phyloP scores from a whole-genome alignment of 2,797 vertebrate species.

The Amazonetta brasiliensis region DNA sequence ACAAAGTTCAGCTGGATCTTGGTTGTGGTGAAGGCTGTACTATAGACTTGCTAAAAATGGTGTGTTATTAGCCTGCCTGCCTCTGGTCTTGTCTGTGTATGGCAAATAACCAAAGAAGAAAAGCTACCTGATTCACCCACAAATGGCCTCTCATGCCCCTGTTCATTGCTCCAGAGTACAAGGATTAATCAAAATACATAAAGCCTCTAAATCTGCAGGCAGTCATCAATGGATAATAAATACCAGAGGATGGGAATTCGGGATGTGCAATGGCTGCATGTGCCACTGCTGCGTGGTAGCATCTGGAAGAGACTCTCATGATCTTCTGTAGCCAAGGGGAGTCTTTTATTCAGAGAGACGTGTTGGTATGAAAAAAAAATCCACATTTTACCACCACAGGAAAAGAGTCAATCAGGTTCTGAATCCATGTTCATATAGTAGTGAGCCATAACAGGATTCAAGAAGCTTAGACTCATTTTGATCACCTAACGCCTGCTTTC shows the following conservation, averaged over 20 bases:
- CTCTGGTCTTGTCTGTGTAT: neutral
- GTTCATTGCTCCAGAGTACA: neutral
- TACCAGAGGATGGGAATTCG: neutral
- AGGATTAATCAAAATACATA: neutral
- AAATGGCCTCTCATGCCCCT: neutral
- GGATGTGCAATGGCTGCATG: accelerated
- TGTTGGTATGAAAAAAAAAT: neutral
- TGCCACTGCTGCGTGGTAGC: neutral
- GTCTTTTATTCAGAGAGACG: neutral
- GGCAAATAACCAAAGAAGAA: neutral
- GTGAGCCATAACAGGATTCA: neutral
- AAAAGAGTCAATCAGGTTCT: neutral
- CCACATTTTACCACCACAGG: neutral
- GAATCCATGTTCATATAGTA: neutral
- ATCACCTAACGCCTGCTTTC: neutral
- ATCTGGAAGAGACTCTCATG: neutral
- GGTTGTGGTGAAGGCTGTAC: neutral
- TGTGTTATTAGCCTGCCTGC: no score
- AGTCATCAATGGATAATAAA: neutral
- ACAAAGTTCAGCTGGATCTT: neutral
- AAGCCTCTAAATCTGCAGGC: neutral
- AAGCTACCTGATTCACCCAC: neutral
- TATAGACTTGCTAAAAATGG: neutral
- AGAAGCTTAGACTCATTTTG: neutral
- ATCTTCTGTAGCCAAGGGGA: neutral